Percentiles rank a stretch among this genome's conserved stretches.
Evolutionary conservation across 2,797 vertebrate species (phyloP).

Genomic region (Sarcophilus harrisii): DNA sequence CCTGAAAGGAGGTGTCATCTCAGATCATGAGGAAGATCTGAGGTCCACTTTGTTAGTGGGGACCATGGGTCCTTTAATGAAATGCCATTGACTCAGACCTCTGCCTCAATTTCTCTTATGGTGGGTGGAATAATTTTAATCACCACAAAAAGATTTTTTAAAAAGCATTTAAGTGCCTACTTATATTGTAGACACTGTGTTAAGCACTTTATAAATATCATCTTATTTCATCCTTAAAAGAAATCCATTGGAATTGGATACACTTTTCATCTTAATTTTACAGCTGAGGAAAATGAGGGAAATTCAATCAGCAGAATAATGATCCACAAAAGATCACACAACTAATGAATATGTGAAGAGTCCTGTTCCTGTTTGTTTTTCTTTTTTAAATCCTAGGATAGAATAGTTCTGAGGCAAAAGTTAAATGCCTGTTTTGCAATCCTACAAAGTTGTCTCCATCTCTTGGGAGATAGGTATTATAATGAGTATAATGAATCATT

Average conservation of each 20-base stretch:
- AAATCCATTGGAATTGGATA: neutral
- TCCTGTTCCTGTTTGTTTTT: neutral
- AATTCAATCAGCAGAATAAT: neutral
- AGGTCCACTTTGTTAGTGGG: no score
- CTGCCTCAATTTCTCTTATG: no score
- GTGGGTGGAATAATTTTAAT: no score
- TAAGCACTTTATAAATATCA: neutral
- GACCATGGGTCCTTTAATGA: no score
- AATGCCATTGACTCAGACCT: no score
- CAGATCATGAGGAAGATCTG: no score
- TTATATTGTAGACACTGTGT: neutral
- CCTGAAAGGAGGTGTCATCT: no score
- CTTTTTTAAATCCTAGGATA: neutral
- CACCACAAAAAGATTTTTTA: neutral
- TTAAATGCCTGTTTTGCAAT: neutral
- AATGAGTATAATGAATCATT: neutral
- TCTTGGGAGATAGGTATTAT: neutral
- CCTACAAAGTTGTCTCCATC: neutral
- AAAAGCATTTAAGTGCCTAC: neutral
- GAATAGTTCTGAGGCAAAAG: neutral
- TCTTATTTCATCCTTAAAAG: neutral
- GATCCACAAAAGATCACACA: neutral
- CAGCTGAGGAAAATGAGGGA: neutral
- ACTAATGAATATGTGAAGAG: neutral
- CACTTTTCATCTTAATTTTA: neutral